Evolutionary conservation across 1,140 invertebrate genomes (phyloP).

Genomic region (Papilio glaucus): DNA sequence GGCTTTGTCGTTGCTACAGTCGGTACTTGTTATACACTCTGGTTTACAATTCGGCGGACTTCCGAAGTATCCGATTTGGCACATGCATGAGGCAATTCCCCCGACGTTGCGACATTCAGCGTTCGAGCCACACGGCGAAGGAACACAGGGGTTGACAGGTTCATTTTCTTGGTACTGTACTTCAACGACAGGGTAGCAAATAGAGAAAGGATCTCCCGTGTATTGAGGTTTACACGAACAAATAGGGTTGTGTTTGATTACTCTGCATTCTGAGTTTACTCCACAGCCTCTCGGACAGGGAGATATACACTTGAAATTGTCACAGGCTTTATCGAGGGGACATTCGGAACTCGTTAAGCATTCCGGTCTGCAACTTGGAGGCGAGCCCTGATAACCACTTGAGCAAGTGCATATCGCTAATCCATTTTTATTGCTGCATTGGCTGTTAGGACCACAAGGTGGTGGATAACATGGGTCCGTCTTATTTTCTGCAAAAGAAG

Average conservation of each 20-base stretch:
- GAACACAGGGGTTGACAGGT: slow-evolving; percentile 86
- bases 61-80: slow-evolving; percentile 87
- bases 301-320: slow-evolving; percentile 86
- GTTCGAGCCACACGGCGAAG: slow-evolving; percentile 93
- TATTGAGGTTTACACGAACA: slow-evolving; percentile 88
- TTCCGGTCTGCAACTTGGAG: slow-evolving; percentile 87
- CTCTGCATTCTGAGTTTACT: slow-evolving; percentile 84
- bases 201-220: slow-evolving; percentile 88
- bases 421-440: slow-evolving; percentile 80
- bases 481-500: slow-evolving; percentile 60
- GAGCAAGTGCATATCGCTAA: slow-evolving; percentile 86
- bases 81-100: slow-evolving; percentile 89
- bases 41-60: slow-evolving; percentile 90
- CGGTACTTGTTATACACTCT: slow-evolving; percentile 91
- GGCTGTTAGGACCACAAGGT: slow-evolving; percentile 87
- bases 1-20: slow-evolving; percentile 90
- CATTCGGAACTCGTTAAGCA: slow-evolving; percentile 88
- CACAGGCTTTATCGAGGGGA: slow-evolving; percentile 85
- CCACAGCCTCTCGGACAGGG: slow-evolving; percentile 88
- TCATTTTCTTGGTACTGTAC: slow-evolving; percentile 47
- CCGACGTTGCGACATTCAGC: slow-evolving; percentile 91
- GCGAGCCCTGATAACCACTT: slow-evolving; percentile 85
- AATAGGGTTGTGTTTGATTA: slow-evolving; percentile 89
- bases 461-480: slow-evolving; percentile 72
- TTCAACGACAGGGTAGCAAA: slow-evolving; percentile 81